Conservation (phyloP, 2,888 invertebrate genomes). For the Eupeodes luniger region DNA sequence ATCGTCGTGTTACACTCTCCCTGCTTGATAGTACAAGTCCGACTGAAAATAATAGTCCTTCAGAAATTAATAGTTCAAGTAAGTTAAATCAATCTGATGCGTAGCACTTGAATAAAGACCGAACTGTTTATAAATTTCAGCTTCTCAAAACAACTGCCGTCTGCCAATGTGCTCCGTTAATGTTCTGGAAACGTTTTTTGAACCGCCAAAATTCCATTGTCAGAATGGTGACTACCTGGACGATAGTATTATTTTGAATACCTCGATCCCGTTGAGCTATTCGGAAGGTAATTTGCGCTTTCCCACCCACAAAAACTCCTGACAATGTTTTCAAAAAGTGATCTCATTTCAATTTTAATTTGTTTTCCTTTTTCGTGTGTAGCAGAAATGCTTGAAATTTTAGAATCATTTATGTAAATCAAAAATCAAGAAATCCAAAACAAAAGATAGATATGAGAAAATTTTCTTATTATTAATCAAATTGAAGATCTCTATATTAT, state of each 20-base stretch:
- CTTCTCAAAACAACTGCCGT: constrained; percentile 45
- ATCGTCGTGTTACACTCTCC: constrained; percentile 50
- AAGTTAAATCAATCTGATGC: neutral
- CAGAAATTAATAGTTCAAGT: constrained; percentile 43
- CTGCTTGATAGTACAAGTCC: constrained; percentile 63
- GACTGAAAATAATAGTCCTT: constrained; percentile 50
- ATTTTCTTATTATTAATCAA: constrained; percentile 33
- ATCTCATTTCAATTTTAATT: constrained; percentile 48
- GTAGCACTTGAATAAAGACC: neutral
- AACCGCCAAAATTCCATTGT: constrained; percentile 76
- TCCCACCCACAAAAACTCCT: neutral
- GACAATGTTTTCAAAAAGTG: constrained; percentile 28
- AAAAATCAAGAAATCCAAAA: neutral
- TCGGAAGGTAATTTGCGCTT: constrained; percentile 69
- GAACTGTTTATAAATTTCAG: constrained; percentile 4
- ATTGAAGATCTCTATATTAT: constrained; percentile 37
- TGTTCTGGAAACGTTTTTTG: constrained; percentile 77
- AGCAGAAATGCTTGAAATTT: constrained; percentile 46
- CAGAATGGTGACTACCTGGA: constrained; percentile 58
- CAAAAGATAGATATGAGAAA: constrained; percentile 36
- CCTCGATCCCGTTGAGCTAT: constrained; percentile 67
- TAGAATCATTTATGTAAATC: constrained; percentile 37
- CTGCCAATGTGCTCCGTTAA: constrained; percentile 76
- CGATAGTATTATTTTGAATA: constrained; percentile 66
- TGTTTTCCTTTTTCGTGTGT: neutral